A percentile compares a stretch with the other conserved stretches of the same genome.
phyloP scores from a whole-genome alignment of 1,140 invertebrate genomes.

The Phocides pigmalion region DNA sequence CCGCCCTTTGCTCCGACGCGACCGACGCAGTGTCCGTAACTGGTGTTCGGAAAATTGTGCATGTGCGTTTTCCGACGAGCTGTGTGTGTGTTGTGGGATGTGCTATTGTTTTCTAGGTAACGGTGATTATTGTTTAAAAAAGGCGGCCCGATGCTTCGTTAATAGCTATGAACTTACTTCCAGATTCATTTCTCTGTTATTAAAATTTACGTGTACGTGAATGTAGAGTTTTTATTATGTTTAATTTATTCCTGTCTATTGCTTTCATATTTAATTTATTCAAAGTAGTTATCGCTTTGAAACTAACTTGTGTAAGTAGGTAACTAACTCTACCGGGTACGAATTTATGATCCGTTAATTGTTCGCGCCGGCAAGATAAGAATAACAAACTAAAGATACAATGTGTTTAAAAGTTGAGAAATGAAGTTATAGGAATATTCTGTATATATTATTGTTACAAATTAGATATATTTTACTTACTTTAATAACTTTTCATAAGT shows the following conservation, averaged over 20 bases:
- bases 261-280: background rate
- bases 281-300: background rate
- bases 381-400: conserved; percentile 55
- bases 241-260: background rate
- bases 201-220: conserved; percentile 18
- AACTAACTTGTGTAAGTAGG: conserved; percentile 38
- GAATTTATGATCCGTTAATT: conserved; percentile 74
- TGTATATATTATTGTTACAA: background rate
- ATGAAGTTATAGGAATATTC: background rate
- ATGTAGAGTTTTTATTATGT: conserved; percentile 18
- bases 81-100: conserved; percentile 82
- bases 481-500: background rate
- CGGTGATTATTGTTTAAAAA: conserved; percentile 62
- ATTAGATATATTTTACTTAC: background rate
- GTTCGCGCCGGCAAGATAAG: conserved; percentile 72
- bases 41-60: conserved; percentile 82
- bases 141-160: conserved; percentile 58
- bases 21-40: conserved; percentile 79
- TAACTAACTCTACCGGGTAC: conserved; percentile 51
- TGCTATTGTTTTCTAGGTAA: conserved; percentile 83
- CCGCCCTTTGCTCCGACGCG: conserved; percentile 70
- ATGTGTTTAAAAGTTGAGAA: conserved; percentile 17
- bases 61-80: conserved; percentile 81
- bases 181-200: conserved; percentile 38
- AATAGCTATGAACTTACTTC: conserved; percentile 35